A percentile compares a stretch with the other conserved stretches of the same genome.
phyloP scores from a whole-genome alignment of 2,113 vertebrate genomes.

The Aramus guarauna region DNA sequence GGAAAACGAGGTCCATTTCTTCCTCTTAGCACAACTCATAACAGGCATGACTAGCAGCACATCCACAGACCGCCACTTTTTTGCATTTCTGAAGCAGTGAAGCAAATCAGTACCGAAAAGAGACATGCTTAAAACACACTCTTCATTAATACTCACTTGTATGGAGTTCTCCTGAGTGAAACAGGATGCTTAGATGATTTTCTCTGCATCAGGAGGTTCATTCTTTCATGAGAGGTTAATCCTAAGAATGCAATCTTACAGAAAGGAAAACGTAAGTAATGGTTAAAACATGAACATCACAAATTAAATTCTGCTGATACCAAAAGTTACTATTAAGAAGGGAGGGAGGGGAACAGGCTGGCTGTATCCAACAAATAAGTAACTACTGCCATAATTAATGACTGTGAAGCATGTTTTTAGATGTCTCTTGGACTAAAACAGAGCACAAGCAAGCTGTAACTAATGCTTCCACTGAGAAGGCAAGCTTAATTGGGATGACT shows the following conservation, averaged over 20 bases:
- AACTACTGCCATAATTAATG: not conserved
- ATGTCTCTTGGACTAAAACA: not conserved
- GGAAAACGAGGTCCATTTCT: not conserved
- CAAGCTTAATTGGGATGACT: not conserved
- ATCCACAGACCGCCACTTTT: not conserved
- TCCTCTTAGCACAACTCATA: not conserved
- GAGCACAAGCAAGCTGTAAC: not conserved
- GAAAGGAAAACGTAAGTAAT: not conserved
- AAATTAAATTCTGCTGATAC: not conserved
- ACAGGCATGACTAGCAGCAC: not conserved
- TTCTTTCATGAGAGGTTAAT: conserved; percentile 87
- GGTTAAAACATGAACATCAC: not conserved
- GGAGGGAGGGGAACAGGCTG: not conserved
- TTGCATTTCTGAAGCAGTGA: not conserved
- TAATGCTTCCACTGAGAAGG: not conserved
- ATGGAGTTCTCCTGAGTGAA: conserved; percentile 88
- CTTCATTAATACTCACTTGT: conserved; percentile 81
- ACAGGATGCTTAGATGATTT: conserved; percentile 76
- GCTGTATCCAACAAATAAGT: not conserved
- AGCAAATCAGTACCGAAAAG: not conserved
- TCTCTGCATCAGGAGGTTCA: conserved; percentile 77
- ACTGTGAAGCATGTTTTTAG: not conserved
- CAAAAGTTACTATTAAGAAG: not conserved
- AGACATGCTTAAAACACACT: not conserved
- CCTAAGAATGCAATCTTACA: conserved; percentile 85